A percentile compares a stretch with the other conserved stretches of the same genome.
phyloP scores from a whole-genome alignment of 2,888 invertebrate genomes.

The Hipparchia semele region DNA sequence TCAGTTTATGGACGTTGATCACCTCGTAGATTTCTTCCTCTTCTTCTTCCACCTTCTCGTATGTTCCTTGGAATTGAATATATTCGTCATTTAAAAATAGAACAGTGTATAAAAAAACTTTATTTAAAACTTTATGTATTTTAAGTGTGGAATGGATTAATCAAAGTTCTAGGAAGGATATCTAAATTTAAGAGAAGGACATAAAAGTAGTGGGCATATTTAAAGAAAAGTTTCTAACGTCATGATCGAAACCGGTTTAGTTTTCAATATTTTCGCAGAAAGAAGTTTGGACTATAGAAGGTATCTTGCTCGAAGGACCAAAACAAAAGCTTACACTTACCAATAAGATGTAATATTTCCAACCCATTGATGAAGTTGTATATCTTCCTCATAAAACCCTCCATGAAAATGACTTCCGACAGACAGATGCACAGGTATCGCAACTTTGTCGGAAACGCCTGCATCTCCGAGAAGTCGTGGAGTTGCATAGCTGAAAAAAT shows the following conservation, averaged over 20 bases:
- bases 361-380: constrained; percentile 99
- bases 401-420: constrained; percentile 99
- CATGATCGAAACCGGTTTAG: too few relatives aligned
- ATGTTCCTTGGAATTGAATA: constrained; percentile 87
- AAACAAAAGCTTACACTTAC: constrained; percentile 65
- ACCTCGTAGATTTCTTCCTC: constrained; percentile 99
- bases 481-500: constrained; percentile 93
- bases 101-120: too few relatives aligned
- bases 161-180: too few relatives aligned
- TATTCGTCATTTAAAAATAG: background rate
- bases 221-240: too few relatives aligned
- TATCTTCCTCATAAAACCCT: constrained; percentile 99
- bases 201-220: too few relatives aligned
- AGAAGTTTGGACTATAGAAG: background rate
- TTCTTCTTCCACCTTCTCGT: constrained; percentile 98
- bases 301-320: constrained; percentile 6
- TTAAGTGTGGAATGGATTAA: too few relatives aligned
- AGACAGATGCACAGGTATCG: constrained; percentile 97
- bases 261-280: too few relatives aligned
- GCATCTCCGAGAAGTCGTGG: constrained; percentile 99
- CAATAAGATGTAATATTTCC: constrained; percentile 98
- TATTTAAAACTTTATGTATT: too few relatives aligned
- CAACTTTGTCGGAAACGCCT: constrained; percentile 98
- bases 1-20: constrained; percentile 99
- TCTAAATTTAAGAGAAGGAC: too few relatives aligned